Percentiles rank a stretch among this genome's conserved stretches.
These are phyloP conservation scores for Hormaphis cornu DNA, from an alignment of 1,140 invertebrate genomes.

Conservation along the genomic window DNA sequence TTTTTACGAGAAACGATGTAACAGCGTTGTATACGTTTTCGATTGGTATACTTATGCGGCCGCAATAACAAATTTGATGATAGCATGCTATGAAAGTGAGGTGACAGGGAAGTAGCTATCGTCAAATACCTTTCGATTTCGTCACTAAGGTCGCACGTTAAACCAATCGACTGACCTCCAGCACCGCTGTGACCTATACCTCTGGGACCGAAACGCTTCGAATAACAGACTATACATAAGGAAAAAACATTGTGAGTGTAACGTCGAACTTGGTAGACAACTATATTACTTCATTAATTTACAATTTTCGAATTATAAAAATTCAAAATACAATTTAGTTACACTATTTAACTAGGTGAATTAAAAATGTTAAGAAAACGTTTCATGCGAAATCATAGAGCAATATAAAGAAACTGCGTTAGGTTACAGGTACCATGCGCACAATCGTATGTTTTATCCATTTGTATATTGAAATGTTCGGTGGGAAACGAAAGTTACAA, in stretches of 20 bases:
- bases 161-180: conserved; percentile 59
- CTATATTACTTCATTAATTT: conserved; percentile 10
- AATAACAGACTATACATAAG: conserved; percentile 61
- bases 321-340: no score
- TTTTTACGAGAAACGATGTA: no score
- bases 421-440: not conserved
- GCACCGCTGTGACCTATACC: conserved; percentile 81
- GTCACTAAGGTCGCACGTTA: conserved; percentile 49
- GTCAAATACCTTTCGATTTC: conserved; percentile 22
- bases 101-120: not conserved
- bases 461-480: no score
- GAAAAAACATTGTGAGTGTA: conserved; percentile 39
- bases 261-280: not conserved
- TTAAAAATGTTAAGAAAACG: not conserved
- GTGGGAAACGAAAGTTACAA: no score
- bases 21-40: not conserved
- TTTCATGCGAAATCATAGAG: not conserved
- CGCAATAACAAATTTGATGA: not conserved
- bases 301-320: not conserved
- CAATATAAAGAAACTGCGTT: not conserved
- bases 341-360: no score
- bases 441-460: not conserved
- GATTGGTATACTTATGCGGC: not conserved
- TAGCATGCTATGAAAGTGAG: not conserved
- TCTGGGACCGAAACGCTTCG: conserved; percentile 75